Conservation (phyloP, 1,140 invertebrate species). For the Grapholita molesta region DNA sequence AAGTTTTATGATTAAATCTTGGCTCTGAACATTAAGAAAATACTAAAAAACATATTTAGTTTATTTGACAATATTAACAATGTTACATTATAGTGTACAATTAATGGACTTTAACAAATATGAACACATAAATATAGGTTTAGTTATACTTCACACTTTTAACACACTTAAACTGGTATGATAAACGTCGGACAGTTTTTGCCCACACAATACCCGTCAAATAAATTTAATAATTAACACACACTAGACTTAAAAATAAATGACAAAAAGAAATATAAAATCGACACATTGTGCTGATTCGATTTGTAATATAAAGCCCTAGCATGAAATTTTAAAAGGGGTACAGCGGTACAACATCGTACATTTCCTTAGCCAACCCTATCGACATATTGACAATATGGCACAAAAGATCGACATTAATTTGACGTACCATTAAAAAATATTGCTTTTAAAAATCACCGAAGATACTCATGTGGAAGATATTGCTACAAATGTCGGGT, state of each 20-base stretch:
- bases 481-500: conserved; percentile 44
- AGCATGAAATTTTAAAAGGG: conserved; percentile 67
- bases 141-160: not conserved
- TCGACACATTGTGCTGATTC: conserved; percentile 58
- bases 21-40: too few species aligned
- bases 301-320: conserved; percentile 67
- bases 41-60: too few species aligned
- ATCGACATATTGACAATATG: conserved; percentile 70
- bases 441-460: conserved; percentile 67
- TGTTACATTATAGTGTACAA: not conserved
- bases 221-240: conserved; percentile 39
- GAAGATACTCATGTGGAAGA: conserved; percentile 56
- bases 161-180: not conserved
- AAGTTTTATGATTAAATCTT: not conserved
- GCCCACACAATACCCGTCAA: conserved; percentile 23
- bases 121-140: not conserved
- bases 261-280: conserved; percentile 49
- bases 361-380: conserved; percentile 47
- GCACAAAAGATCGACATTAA: conserved; percentile 67
- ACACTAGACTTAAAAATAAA: conserved; percentile 41
- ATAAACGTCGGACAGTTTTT: not conserved
- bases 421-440: conserved; percentile 74
- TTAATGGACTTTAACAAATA: not conserved
- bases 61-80: not conserved
- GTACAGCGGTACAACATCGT: conserved; percentile 59